Base-by-base conservation (phyloP, 2,888 invertebrate species). In the Parnassius smintheus region DNA sequence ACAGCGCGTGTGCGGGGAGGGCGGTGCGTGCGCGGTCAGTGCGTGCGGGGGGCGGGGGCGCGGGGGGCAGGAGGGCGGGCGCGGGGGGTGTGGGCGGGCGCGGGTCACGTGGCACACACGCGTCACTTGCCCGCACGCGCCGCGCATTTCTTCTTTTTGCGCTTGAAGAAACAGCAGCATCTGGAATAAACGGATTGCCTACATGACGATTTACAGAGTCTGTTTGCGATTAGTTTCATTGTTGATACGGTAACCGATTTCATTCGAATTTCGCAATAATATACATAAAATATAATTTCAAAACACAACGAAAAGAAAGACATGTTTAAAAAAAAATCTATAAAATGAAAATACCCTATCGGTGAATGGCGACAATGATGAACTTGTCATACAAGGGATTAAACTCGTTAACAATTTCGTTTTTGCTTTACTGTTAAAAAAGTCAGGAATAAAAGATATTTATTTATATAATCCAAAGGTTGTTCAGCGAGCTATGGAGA, bases 141-240 rank as follows among this genome's bases (percentile, higher is more conserved):
- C 86, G 96, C 91, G 69, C 92, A 96, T 95, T 98, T 98, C 96
- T 98, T 98, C 97, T 98, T 98, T 96, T 98, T 98, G 91, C 98
- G 96, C 93, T 98, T 98, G 95, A 98, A 98, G 95, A 98, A 99
- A 93, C 98, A 99, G 93, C 99, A 99, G 94, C 98, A 98, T 94
- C 98, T 98, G 93, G 85, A 94, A 94, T 87, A 91, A 68, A 91
- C 87, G 69, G 91, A 91, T 92, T 91, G 91, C 77, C 91, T 91
- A 83, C 83, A 91, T 91, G 91, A 91, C 83, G 91, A 91, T 90
- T 88, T 86, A 88, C 83, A 84, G 78, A 84, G 86, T 91, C 91
- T 91, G 91, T 81, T 91, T 86, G 78, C 81, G 84, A 80, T 82
- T 80, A 79, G 81, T 69, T 70, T 71, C 66, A 66, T 72, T 70